phyloP scores from a whole-genome alignment of 2,888 invertebrate species.

The Macrosoma leucophasiata region DNA sequence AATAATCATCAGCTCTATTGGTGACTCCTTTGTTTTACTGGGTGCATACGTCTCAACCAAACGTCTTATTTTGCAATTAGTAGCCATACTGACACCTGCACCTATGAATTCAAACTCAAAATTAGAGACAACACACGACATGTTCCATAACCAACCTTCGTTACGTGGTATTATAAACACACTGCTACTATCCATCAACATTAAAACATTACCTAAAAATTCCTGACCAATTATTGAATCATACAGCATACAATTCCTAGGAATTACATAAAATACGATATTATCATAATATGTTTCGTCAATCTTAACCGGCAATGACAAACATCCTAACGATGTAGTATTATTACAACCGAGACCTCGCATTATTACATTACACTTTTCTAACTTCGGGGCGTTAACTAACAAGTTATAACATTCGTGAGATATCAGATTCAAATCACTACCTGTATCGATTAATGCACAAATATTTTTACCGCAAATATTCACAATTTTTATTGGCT shows the following conservation, averaged over 20 bases:
- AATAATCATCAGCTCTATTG: conserved; percentile 23
- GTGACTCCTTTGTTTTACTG: conserved; percentile 18
- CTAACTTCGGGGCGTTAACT: too few species aligned
- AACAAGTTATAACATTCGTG: too few species aligned
- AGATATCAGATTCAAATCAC: too few species aligned
- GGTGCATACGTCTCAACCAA: conserved; percentile 1
- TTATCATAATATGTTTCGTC: too few species aligned
- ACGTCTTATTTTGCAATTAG: neutral
- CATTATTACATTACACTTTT: too few species aligned
- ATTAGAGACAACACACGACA: neutral
- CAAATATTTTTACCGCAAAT: too few species aligned
- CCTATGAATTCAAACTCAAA: too few species aligned
- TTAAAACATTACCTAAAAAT: conserved; percentile 8
- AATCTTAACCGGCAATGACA: too few species aligned
- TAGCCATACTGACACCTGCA: conserved; percentile 3
- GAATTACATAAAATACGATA: conserved; percentile 15
- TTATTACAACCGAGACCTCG: too few species aligned
- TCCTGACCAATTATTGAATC: conserved; percentile 12
- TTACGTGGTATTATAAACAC: neutral
- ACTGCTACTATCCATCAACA: conserved; percentile 7
- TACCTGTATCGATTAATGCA: too few species aligned
- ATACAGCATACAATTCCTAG: conserved; percentile 13
- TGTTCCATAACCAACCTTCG: conserved; percentile 1
- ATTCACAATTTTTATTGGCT: too few species aligned
- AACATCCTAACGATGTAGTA: too few species aligned